Evolutionary conservation across 2,888 invertebrate species (phyloP), one percentile per base, ranked within the genome.

Genomic region (Syrista parreyssii): DNA sequence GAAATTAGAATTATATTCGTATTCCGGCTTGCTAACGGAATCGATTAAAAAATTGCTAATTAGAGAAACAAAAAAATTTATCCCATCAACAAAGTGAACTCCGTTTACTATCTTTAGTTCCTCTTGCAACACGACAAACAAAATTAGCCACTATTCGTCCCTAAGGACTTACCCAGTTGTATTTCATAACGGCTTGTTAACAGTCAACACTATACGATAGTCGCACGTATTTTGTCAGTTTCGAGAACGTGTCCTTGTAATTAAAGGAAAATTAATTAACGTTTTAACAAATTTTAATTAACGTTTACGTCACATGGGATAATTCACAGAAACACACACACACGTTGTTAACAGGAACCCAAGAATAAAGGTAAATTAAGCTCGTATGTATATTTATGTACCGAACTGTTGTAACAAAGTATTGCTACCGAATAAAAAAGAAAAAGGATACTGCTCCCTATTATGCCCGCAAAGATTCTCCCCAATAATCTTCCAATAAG

Each of bases 321-420:
- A 55, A 69, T 77, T 77, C 55, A 76, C 76, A 75, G 75, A 75
- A 68, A 75, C 74, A 73, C 74, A 76, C 68, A 68, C 40, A 82
- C 76, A 82, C 78, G 79, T 84, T 85, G 83, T 85, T 84, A 83
- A 85, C 75, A 75, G 23, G 75, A n/a, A 71, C 85, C 75, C 75
- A 82, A 84, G 81, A 80, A 80, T 79, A 81, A 85, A 84, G 83
- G 84, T 86, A 87, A 87, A 88, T 86, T 86, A 86, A 88, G 86
- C 85, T 85, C 88, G 84, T 87, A 89, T 90, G 89, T 90, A 90
- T 91, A 91, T 91, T 90, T 91, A 89, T 90, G 89, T 90, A 91
- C 89, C 86, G 88, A 89, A 90, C 85, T 87, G 87, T 91, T 91
- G 88, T 90, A 89, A 90, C 88, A 90, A 90, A 89, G 85, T 87